Evolutionary conservation across 2,113 vertebrate genomes (phyloP).

Genomic region (Ptychochromis oligacanthus): DNA sequence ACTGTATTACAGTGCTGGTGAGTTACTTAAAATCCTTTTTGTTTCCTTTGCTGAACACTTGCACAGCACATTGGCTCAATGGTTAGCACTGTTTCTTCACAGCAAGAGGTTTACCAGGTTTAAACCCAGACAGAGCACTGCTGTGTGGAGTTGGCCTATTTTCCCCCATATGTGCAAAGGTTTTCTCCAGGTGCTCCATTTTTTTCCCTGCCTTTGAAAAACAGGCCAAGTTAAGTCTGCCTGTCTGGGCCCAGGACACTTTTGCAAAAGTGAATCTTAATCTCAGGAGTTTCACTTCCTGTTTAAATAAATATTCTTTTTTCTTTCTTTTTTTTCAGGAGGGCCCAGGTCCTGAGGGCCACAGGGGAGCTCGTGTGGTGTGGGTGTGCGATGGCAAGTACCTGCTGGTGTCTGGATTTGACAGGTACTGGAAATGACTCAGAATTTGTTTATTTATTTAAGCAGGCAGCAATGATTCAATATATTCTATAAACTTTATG

Average conservation of each 20-base stretch:
- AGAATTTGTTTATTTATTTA: not conserved
- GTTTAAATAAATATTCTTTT: too few species aligned
- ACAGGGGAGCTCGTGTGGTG: slow-evolving; percentile 89
- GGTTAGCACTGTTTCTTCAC: too few species aligned
- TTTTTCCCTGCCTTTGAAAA: not conserved
- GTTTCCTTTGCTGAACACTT: not conserved
- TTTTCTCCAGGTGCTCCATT: not conserved
- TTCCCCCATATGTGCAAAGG: not conserved
- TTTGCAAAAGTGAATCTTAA: too few species aligned
- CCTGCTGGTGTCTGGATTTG: slow-evolving; percentile 93
- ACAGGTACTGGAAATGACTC: slow-evolving; percentile 80
- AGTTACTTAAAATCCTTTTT: not conserved
- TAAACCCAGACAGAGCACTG: too few species aligned
- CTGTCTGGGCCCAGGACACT: not conserved
- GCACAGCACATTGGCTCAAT: too few species aligned
- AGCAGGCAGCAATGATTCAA: not conserved
- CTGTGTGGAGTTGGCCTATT: too few species aligned
- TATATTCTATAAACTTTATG: too few species aligned
- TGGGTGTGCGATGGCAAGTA: slow-evolving; percentile 89
- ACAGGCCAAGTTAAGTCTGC: not conserved
- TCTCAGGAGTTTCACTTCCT: too few species aligned
- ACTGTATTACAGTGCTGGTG: not conserved
- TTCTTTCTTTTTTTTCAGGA: slow-evolving; percentile 78
- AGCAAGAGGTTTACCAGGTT: too few species aligned
- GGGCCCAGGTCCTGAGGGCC: slow-evolving; percentile 89